A percentile compares a stretch with the other conserved stretches of the same genome.
phyloP scores from a whole-genome alignment of 2,113 vertebrate genomes.

The Glaucomys volans region DNA sequence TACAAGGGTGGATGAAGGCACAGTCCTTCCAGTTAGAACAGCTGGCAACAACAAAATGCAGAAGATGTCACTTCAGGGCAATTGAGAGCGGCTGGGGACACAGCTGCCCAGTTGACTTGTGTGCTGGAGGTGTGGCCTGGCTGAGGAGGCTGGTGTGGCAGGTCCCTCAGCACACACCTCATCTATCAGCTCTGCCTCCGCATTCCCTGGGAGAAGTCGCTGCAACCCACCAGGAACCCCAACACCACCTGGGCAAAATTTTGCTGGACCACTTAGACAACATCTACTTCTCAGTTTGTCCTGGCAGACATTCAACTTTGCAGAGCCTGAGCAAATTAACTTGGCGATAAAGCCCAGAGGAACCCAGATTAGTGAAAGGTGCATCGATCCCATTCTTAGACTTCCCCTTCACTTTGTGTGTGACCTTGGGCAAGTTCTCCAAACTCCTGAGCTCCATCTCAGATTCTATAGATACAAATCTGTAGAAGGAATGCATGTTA shows the following conservation, averaged over 20 bases:
- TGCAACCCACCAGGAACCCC: neutral
- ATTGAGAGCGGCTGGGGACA: neutral
- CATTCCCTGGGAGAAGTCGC: neutral
- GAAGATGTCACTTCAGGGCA: neutral
- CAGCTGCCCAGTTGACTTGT: too few relatives aligned
- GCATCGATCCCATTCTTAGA: too few relatives aligned
- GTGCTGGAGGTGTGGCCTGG: neutral
- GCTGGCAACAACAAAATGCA: neutral
- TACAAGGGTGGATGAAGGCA: neutral
- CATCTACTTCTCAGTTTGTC: neutral
- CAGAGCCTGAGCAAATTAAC: neutral
- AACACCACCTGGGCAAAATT: neutral
- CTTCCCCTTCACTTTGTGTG: neutral
- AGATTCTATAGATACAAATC: too few relatives aligned
- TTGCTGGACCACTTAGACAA: neutral
- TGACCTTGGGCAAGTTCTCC: neutral
- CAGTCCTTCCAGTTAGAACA: neutral
- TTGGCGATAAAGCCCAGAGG: neutral
- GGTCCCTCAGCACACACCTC: too few relatives aligned
- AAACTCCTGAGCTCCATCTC: too few relatives aligned
- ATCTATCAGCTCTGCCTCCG: neutral
- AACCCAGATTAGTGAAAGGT: too few relatives aligned
- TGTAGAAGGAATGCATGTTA: neutral
- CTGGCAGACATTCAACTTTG: neutral
- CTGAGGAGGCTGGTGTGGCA: neutral